Evolutionary conservation across 2,888 invertebrate species (phyloP).

Genomic region (Magallana nippona): DNA sequence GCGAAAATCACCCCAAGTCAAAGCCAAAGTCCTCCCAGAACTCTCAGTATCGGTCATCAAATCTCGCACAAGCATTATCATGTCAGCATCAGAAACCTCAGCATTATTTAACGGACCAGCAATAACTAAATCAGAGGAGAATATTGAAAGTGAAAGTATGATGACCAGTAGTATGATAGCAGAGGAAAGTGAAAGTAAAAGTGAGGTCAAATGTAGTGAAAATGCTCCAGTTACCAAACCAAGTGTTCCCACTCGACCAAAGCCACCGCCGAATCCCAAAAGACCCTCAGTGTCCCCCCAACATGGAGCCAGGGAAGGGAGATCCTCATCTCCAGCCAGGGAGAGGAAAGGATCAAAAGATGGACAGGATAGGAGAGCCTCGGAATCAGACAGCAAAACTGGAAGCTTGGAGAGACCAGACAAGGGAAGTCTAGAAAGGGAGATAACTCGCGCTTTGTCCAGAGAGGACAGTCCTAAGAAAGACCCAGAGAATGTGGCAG

Average conservation of each 20-base stretch:
- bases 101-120: slow-evolving; percentile 1
- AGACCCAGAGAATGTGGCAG: slow-evolving; percentile 55
- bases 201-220: not conserved
- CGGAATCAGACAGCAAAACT: not conserved
- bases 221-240: slow-evolving; percentile 35
- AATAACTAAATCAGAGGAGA: slow-evolving; percentile 29
- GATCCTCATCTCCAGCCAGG: slow-evolving; percentile 27
- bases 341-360: slow-evolving; percentile 30
- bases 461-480: slow-evolving; percentile 42
- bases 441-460: not conserved
- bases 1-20: slow-evolving; percentile 52
- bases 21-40: slow-evolving; percentile 56
- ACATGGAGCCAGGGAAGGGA: not conserved
- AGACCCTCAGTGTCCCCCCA: slow-evolving; percentile 45
- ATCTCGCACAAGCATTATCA: slow-evolving; percentile 48
- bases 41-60: slow-evolving; percentile 48
- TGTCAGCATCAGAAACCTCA: slow-evolving; percentile 45
- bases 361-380: not conserved
- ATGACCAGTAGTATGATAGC: slow-evolving; percentile 6
- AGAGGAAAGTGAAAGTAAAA: slow-evolving; percentile 36
- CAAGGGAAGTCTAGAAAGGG: slow-evolving; percentile 17
- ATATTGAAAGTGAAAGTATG: slow-evolving; percentile 13
- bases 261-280: slow-evolving; percentile 47
- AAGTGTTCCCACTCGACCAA: slow-evolving; percentile 42
- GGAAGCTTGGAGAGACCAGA: slow-evolving; percentile 15